phyloP scores from a whole-genome alignment of 2,113 vertebrate genomes.

The Coturnix japonica region DNA sequence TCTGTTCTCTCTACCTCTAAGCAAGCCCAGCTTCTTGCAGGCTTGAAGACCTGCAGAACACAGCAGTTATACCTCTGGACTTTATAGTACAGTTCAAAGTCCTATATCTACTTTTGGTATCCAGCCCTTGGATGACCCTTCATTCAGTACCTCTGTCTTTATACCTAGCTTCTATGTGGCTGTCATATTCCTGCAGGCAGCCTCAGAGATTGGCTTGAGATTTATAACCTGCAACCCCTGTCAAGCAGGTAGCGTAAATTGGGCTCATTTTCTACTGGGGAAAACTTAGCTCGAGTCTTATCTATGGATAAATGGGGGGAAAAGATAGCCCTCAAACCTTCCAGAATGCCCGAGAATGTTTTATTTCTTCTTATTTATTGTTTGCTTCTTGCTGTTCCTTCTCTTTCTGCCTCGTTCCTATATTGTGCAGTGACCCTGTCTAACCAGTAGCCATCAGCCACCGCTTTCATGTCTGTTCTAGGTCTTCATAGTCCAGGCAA shows the following conservation, averaged over 20 bases:
- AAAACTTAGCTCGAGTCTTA: not conserved
- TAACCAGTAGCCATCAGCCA: constrained; percentile 17
- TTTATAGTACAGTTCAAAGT: not conserved
- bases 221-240: not conserved
- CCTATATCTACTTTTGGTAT: accelerated
- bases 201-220: not conserved
- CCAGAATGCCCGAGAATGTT: not conserved
- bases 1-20: not conserved
- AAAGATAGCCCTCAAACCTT: not conserved
- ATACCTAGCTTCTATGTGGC: not conserved
- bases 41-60: not conserved
- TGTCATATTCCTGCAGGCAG: not conserved
- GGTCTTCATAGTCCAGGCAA: constrained; percentile 54
- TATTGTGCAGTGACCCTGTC: not conserved
- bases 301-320: constrained; percentile 17
- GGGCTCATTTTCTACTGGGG: not conserved
- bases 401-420: constrained; percentile 22
- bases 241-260: not conserved
- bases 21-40: not conserved
- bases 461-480: constrained; percentile 45
- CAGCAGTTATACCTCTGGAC: not conserved
- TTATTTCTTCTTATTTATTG: constrained; percentile 22
- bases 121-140: not conserved
- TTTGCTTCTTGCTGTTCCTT: constrained; percentile 48
- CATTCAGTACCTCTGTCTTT: not conserved